These are phyloP conservation scores for Ochotona curzoniae DNA, from an alignment of 2,113 vertebrate species.

Conservation along the genomic window DNA sequence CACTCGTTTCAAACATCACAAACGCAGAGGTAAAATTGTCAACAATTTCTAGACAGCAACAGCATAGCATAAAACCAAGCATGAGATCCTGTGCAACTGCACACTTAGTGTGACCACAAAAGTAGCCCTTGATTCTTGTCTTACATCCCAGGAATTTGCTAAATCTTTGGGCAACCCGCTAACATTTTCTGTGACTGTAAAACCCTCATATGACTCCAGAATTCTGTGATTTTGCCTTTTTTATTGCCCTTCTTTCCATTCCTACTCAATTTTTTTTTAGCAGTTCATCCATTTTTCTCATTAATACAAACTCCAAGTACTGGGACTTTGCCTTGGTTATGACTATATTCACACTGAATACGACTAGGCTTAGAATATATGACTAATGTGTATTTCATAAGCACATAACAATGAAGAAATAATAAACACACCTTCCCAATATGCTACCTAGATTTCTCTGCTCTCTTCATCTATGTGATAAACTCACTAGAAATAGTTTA, in stretches of 20 bases:
- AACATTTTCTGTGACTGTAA: not conserved
- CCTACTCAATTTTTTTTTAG: not conserved
- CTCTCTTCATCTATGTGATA: not conserved
- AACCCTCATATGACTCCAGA: not conserved
- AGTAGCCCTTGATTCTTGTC: not conserved
- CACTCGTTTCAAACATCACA: not conserved
- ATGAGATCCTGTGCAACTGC: fast-evolving
- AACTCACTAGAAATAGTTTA: not conserved
- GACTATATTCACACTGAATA: not conserved
- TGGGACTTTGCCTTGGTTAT: not conserved
- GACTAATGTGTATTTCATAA: not conserved
- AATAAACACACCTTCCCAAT: not conserved
- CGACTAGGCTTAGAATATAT: not conserved
- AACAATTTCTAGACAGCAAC: not conserved
- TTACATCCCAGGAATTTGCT: not conserved
- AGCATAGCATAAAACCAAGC: not conserved
- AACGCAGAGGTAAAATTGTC: not conserved
- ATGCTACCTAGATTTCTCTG: not conserved
- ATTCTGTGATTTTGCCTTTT: not conserved
- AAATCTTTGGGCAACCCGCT: not conserved
- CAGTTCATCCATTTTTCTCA: not conserved
- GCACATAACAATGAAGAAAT: not conserved
- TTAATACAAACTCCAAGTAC: not conserved
- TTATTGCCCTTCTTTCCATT: not conserved
- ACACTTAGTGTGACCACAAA: not conserved